Evolutionary conservation across 2,113 vertebrate species (phyloP), one percentile per base, ranked within the genome.

Genomic region (Forbesichthys agassizii): DNA sequence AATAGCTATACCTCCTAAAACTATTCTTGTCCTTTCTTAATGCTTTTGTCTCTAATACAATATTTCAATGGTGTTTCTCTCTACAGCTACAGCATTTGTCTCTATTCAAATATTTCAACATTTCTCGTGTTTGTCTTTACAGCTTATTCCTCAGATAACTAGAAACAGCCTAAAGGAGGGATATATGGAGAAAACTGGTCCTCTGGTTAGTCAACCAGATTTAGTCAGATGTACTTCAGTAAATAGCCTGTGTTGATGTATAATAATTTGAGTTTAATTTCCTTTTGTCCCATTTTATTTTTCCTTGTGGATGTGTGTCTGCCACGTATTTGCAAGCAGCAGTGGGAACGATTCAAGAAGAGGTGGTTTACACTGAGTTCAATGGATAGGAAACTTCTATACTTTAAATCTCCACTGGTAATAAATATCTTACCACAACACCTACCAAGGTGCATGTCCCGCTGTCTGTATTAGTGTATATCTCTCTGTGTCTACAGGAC

Each of bases 171-270:
- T 94, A 74, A 96, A 94, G 89, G 95, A 96, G 78, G 97, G 97
- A 9, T 96, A 93, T 87, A 98, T 99, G 97, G 95, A 98, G 80
- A 98, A 99, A 87, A 99, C 96, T 0, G 97, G 96, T 10, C 97
- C 97, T 11, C 94, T 92, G 92, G 97, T 99, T 84, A 14, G 92
- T 91, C 46, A 11, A 0, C 3, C n/a, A 33, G 36, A 11, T 9
- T 61, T 49, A 5, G 1, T 12, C 4, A 27, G 33, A 58, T 56
- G 12, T n/a, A n/a, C 18, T 20, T 18, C 9, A 18, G 10, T 20
- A 5, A 53, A 6, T 49, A 10, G 46, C 56, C 0, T 0, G 11
- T 20, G 55, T 27, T 27, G 27, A 27, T 33, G 6, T 9, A 27
- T 6, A 27, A 53, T 47, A 11, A 48, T 47, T 48, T 3, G 0